A percentile compares a stretch with the other conserved stretches of the same genome.
phyloP scores from a whole-genome alignment of 2,797 vertebrate species.

The Glossophaga mutica region DNA sequence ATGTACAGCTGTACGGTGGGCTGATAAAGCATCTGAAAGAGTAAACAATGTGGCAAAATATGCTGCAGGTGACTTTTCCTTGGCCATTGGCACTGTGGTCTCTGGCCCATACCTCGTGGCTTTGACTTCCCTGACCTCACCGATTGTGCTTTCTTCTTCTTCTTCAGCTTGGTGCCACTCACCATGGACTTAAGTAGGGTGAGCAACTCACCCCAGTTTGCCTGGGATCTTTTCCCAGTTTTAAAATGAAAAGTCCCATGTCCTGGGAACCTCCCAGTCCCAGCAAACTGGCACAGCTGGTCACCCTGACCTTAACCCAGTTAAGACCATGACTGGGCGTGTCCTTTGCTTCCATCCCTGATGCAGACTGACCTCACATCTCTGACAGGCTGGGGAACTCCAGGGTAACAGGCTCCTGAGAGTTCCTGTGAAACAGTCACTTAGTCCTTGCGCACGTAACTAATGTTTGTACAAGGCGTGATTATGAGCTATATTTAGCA shows the following conservation, averaged over 20 bases:
- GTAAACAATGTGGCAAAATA: neutral
- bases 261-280: neutral
- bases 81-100: neutral
- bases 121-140: neutral
- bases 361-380: neutral
- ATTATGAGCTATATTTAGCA: slow-evolving; percentile 50
- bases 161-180: neutral
- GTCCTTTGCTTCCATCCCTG: neutral
- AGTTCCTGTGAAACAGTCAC: neutral
- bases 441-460: neutral
- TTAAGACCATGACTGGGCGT: neutral
- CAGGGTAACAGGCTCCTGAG: neutral
- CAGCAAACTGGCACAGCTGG: neutral
- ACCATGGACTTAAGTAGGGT: neutral
- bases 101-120: neutral
- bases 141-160: neutral
- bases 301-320: neutral
- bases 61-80: neutral
- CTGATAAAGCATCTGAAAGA: neutral
- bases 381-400: neutral
- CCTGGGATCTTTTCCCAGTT: neutral
- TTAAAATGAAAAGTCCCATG: neutral
- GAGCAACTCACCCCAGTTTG: neutral
- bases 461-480: slow-evolving; percentile 28
- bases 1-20: neutral